Evolutionary conservation across 2,113 vertebrate species (phyloP).

Genomic region (Callipepla californica): DNA sequence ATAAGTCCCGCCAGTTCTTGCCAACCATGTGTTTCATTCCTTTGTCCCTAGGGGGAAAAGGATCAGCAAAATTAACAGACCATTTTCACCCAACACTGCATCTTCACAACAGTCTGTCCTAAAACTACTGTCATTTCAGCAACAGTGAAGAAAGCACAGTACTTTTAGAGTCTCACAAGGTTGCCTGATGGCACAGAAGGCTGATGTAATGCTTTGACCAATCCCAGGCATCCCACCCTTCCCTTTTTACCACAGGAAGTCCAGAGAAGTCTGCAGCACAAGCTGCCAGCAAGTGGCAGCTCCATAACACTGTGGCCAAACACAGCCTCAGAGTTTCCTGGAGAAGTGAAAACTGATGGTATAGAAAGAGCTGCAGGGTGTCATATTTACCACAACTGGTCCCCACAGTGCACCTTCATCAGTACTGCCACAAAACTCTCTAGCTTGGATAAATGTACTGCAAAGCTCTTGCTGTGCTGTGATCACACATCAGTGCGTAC

Average conservation of each 20-base stretch:
- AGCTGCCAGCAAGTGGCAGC: not conserved
- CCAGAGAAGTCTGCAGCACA: not conserved
- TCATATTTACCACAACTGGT: not conserved
- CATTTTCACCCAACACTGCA: not conserved
- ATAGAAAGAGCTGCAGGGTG: not conserved
- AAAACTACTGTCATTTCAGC: not conserved
- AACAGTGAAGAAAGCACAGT: not conserved
- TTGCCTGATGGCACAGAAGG: not conserved
- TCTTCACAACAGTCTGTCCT: not conserved
- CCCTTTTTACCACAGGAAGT: not conserved
- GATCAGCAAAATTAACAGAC: not conserved
- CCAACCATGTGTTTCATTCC: constrained; percentile 87
- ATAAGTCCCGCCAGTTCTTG: constrained; percentile 83
- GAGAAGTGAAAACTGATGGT: not conserved
- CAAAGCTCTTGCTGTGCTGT: not conserved
- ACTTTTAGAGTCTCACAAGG: not conserved
- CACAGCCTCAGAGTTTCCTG: not conserved
- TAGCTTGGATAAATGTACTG: fast-evolving
- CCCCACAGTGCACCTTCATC: not conserved
- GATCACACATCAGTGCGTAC: not conserved
- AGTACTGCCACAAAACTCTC: not conserved
- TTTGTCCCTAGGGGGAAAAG: constrained; percentile 76
- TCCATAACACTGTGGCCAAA: not conserved
- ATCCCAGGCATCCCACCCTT: not conserved
- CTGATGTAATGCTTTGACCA: fast-evolving